Conservation (phyloP, 2,797 vertebrate genomes). For the Buceros bicornis region DNA sequence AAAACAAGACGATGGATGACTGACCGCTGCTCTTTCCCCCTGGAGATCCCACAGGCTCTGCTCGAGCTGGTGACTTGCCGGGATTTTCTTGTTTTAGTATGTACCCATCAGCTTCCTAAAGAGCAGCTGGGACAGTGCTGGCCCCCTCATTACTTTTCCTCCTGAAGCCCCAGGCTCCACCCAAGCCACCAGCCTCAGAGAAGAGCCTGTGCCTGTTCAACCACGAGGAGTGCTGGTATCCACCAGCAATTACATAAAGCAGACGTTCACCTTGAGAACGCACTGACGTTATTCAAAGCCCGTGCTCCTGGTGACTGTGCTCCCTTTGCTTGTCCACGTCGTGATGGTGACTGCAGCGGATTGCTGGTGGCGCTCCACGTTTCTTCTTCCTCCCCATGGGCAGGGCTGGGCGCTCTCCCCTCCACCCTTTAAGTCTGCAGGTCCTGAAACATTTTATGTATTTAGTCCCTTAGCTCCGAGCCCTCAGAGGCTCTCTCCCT, state of each 20-base stretch:
- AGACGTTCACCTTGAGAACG: neutral
- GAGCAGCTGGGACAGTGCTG: neutral
- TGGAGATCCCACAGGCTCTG: neutral
- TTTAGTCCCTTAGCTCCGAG: neutral
- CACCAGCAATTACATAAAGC: neutral
- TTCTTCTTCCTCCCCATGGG: accelerated
- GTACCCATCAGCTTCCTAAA: neutral
- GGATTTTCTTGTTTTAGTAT: neutral
- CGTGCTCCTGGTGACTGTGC: neutral
- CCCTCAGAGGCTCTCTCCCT: neutral
- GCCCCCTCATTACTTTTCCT: neutral
- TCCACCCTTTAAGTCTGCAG: neutral
- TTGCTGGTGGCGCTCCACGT: accelerated
- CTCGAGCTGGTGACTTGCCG: neutral
- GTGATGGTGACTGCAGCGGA: accelerated
- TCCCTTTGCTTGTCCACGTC: neutral
- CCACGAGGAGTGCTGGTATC: neutral
- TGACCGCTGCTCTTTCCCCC: neutral
- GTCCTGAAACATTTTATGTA: accelerated
- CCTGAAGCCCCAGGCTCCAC: neutral
- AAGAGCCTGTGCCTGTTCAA: neutral
- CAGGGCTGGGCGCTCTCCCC: neutral
- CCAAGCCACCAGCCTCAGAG: neutral
- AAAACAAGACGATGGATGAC: neutral
- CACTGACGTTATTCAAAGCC: neutral